Evolutionary conservation across 2,888 invertebrate species (phyloP).

Genomic region (Enoplolaimus lenunculus): DNA sequence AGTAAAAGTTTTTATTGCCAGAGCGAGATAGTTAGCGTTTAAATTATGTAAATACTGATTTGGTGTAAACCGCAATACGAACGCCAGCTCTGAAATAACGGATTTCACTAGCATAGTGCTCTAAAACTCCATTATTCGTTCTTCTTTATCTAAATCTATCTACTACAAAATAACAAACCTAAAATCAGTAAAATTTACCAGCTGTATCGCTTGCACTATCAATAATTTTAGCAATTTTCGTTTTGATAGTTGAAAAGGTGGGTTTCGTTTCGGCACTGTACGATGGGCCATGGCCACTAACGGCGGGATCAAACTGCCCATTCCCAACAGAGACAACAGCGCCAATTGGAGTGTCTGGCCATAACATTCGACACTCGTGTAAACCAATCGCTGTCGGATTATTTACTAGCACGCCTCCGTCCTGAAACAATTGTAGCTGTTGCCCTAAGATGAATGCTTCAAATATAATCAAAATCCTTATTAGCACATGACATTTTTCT

Average conservation of each 20-base stretch:
- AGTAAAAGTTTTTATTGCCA: no score
- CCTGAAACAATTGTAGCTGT: conserved; percentile 45
- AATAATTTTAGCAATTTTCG: conserved; percentile 63
- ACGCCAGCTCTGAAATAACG: no score
- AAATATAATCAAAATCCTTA: conserved; percentile 1
- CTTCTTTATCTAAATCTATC: no score
- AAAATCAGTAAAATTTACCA: conserved; percentile 51
- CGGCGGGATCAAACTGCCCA: conserved; percentile 42
- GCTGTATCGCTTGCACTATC: conserved; percentile 76
- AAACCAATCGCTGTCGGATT: conserved; percentile 75
- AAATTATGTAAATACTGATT: no score
- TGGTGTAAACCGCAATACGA: no score
- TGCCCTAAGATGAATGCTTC: background rate
- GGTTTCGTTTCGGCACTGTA: background rate
- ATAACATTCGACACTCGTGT: conserved; percentile 68
- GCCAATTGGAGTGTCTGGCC: conserved; percentile 59
- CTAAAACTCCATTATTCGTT: no score
- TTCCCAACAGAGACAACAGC: conserved; percentile 73
- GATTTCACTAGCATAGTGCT: no score
- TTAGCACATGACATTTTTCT: no score
- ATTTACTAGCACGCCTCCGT: conserved; percentile 69
- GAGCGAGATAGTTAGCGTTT: no score
- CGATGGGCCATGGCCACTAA: background rate
- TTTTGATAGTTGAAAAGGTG: conserved; percentile 53
- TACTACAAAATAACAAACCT: no score